Conservation (phyloP, 1,140 invertebrate genomes). For the Cepaea nemoralis region DNA sequence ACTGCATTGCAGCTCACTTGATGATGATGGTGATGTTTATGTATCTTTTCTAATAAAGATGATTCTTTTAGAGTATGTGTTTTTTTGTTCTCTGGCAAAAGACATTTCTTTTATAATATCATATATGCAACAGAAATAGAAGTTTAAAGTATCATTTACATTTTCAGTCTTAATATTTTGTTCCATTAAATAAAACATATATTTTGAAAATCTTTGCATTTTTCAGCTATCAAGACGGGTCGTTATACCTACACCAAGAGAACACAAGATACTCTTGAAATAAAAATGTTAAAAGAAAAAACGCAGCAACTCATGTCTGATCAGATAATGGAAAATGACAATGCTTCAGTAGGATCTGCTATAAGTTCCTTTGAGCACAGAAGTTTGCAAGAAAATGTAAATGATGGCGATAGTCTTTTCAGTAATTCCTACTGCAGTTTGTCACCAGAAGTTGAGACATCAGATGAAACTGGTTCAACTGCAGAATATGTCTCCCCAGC, state of each 20-base stretch:
- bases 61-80: too few relatives aligned
- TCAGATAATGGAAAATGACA: not conserved
- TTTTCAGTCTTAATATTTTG: too few relatives aligned
- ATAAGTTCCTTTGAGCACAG: not conserved
- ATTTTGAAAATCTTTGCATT: not conserved
- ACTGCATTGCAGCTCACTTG: too few relatives aligned
- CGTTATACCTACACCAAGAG: constrained; percentile 51
- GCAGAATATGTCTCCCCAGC: not conserved
- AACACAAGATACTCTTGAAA: constrained; percentile 48
- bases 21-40: too few relatives aligned
- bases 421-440: not conserved
- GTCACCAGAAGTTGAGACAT: not conserved
- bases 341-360: not conserved
- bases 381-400: not conserved
- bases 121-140: too few relatives aligned
- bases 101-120: too few relatives aligned
- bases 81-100: too few relatives aligned
- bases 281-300: constrained; percentile 18
- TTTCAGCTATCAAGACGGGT: constrained; percentile 53
- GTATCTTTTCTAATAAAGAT: too few relatives aligned
- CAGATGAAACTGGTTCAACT: not conserved
- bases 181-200: too few relatives aligned
- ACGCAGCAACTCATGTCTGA: not conserved
- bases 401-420: not conserved
- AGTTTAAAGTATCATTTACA: too few relatives aligned